Evolutionary conservation across 2,113 vertebrate genomes (phyloP).

Genomic region (Poeciliopsis prolifica): DNA sequence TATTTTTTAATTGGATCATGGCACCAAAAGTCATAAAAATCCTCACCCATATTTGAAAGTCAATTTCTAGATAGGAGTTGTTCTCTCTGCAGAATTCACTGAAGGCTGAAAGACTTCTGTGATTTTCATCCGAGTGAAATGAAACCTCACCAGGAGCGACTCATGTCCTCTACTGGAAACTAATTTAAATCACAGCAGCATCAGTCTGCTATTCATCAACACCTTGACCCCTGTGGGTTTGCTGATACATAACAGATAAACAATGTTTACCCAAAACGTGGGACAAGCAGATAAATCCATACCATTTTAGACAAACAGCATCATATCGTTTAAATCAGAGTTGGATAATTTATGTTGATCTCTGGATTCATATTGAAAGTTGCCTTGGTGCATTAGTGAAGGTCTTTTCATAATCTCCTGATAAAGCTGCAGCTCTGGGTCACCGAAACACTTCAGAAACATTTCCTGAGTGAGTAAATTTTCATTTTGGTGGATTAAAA

Average conservation of each 20-base stretch:
- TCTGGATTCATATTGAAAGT: conserved; percentile 20
- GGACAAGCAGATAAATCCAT: not conserved
- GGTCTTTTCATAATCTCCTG: not conserved
- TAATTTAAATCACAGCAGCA: conserved; percentile 26
- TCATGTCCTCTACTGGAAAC: conserved; percentile 21
- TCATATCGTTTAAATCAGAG: conserved; percentile 21
- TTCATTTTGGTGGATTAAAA: not conserved
- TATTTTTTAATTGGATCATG: too few species aligned
- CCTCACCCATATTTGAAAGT: conserved; percentile 9
- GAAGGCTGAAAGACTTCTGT: conserved; percentile 34
- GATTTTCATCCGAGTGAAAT: conserved; percentile 31
- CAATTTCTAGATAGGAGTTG: conserved; percentile 28
- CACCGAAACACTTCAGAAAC: not conserved
- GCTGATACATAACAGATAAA: not conserved
- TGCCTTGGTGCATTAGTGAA: conserved; percentile 5
- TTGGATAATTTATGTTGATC: conserved; percentile 7
- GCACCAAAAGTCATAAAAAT: too few species aligned
- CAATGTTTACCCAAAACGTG: not conserved
- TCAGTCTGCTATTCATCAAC: conserved; percentile 10
- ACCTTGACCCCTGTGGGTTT: not conserved
- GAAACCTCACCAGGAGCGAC: conserved; percentile 1
- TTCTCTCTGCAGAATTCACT: conserved; percentile 16
- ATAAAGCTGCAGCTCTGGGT: not conserved
- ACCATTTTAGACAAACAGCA: conserved; percentile 15
- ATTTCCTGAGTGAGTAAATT: not conserved